Evolutionary conservation across 2,888 invertebrate genomes (phyloP).

Genomic region (Lasius fuliginosus): DNA sequence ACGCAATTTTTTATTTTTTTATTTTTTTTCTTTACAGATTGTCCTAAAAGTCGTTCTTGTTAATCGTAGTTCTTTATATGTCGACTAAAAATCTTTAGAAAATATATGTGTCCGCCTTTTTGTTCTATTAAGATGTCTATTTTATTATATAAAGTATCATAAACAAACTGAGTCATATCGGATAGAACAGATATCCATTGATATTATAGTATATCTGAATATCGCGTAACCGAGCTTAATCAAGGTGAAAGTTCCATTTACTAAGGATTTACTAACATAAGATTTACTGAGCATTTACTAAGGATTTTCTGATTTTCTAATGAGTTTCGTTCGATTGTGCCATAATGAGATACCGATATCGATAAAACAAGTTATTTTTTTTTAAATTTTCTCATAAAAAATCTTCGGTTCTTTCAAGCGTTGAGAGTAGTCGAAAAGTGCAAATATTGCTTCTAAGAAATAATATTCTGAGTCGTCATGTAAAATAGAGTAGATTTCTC

Average conservation of each 20-base stretch:
- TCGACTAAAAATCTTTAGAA: not conserved
- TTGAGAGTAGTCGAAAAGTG: not conserved
- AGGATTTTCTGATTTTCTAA: not conserved
- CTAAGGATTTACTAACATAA: not conserved
- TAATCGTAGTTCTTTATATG: not conserved
- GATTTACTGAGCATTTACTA: not conserved
- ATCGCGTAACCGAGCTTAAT: no score
- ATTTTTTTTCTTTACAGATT: not conserved
- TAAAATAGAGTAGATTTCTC: constrained; percentile 1
- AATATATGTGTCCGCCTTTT: not conserved
- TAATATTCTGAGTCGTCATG: not conserved
- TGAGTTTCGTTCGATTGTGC: not conserved
- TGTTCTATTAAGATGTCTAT: not conserved
- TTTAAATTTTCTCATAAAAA: not conserved
- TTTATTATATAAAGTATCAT: not conserved
- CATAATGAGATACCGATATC: not conserved
- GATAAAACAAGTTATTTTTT: not conserved
- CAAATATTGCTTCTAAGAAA: not conserved
- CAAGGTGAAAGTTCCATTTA: not conserved
- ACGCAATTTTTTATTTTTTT: not conserved
- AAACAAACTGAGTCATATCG: not conserved
- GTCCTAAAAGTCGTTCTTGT: not conserved
- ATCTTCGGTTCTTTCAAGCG: not conserved
- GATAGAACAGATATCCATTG: not conserved
- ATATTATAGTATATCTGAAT: no score